These are phyloP conservation scores for Vultur gryphus DNA, from an alignment of 2,797 vertebrate genomes.

Conservation along the genomic window DNA sequence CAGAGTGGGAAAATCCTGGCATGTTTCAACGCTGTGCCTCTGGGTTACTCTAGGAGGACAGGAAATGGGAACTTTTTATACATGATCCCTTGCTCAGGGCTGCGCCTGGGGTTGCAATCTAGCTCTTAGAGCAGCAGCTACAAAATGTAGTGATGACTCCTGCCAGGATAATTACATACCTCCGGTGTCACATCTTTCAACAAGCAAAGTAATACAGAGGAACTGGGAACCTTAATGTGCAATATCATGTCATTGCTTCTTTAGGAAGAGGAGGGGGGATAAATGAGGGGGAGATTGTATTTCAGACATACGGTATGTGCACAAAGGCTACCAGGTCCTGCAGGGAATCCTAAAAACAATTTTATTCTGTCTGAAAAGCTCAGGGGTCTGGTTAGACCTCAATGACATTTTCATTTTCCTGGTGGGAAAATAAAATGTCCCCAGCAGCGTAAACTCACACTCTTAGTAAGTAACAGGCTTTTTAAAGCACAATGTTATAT, in stretches of 20 bases:
- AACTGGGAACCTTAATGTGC: not conserved
- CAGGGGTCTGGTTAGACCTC: conserved; percentile 5
- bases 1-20: not conserved
- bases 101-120: not conserved
- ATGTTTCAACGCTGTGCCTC: not conserved
- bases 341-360: conserved; percentile 13
- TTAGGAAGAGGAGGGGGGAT: not conserved
- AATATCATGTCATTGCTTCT: not conserved
- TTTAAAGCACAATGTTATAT: not conserved
- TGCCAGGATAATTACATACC: conserved; percentile 7
- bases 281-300: not conserved
- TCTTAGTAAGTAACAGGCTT: conserved; percentile 27
- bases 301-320: not conserved
- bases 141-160: not conserved
- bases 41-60: not conserved
- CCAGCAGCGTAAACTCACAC: not conserved
- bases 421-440: conserved; percentile 6
- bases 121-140: not conserved
- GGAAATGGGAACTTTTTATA: not conserved
- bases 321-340: not conserved
- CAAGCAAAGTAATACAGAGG: not conserved
- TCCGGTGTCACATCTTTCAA: not conserved
- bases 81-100: not conserved
- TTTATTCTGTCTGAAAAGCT: conserved; percentile 18
- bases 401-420: conserved; percentile 38